Percentiles rank a stretch among this genome's conserved stretches.
Conservation (phyloP, 2,888 invertebrate genomes). For the Coelogynopora nodosa region DNA sequence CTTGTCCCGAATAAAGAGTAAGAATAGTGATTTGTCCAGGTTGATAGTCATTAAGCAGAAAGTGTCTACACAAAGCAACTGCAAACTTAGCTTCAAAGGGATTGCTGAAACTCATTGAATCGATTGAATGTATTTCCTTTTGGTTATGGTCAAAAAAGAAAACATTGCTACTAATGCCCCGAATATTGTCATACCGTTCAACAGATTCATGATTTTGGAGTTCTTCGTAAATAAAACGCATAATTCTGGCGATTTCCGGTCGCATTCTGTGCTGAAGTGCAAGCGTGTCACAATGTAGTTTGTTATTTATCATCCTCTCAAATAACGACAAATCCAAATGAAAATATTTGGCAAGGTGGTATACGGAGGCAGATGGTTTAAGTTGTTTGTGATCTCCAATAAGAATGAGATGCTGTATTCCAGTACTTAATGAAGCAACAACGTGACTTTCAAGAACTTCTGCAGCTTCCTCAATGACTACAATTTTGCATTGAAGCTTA, state of each 20-base stretch:
- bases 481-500: constrained; percentile 57
- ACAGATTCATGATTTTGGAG: constrained; percentile 68
- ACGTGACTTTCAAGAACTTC: constrained; percentile 81
- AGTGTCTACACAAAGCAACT: constrained; percentile 40
- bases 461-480: constrained; percentile 78
- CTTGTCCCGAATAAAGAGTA: constrained; percentile 47
- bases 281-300: neutral
- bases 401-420: constrained; percentile 71
- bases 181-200: neutral
- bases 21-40: constrained; percentile 45
- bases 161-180: constrained; percentile 40
- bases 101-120: constrained; percentile 44
- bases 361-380: neutral
- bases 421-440: constrained; percentile 71
- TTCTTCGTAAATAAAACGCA: constrained; percentile 64
- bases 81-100: constrained; percentile 45
- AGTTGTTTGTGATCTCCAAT: constrained; percentile 43
- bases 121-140: constrained; percentile 32
- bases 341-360: neutral
- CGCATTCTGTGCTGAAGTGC: constrained; percentile 38
- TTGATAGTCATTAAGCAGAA: constrained; percentile 44
- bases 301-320: constrained; percentile 1
- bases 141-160: constrained; percentile 46
- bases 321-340: neutral
- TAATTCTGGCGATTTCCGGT: constrained; percentile 52